Evolutionary conservation across 2,888 invertebrate species (phyloP), one percentile per base, ranked within the genome.

Genomic region (Chaetogeoica ovagalla): DNA sequence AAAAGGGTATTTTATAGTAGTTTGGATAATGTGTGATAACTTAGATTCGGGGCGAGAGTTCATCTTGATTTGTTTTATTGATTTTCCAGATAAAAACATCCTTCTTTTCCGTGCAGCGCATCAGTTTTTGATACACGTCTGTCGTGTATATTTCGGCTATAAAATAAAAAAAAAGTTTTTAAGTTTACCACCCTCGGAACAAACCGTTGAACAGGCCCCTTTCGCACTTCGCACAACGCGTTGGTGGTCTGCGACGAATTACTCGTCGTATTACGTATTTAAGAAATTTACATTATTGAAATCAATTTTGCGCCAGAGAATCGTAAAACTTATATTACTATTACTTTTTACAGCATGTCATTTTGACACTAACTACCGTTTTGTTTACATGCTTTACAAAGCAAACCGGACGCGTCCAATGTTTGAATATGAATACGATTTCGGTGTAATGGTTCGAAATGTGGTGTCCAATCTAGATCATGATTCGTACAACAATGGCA

Each of bases 131-230:
- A 79, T 43, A 30, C 71, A 79, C 15, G 13, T 65, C 0, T 55
- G 57, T 8, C 79, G 71, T 57, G 71, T 79, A 2, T 70, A 70
- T 79, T 79, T 71, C 39, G 63, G 79, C 8, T 65, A 71, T 21
- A 79, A 71, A n/a, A n/a, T 79, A 57, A 63, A 30, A 57, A 63
- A 30, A 7, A n/a, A 71, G 8, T 79, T 65, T 37, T 57, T 79
- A 57, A 37, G 7, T 70, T 57, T 71, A 57, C 71, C 71, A 9
- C n/a, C 13, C 2, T 1, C 63, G 15, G 62, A 63, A 55, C 70
- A 79, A 57, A 63, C 37, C n/a, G 2, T 63, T 5, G 79, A 79
- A 65, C 52, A 21, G 8, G 79, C 62, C 15, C n/a, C n/a, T n/a
- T 79, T 79, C 57, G n/a, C 65, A 71, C 39, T 43, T 79, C 17